phyloP scores from a whole-genome alignment of 1,140 invertebrate species.

The Danaus melanippus region DNA sequence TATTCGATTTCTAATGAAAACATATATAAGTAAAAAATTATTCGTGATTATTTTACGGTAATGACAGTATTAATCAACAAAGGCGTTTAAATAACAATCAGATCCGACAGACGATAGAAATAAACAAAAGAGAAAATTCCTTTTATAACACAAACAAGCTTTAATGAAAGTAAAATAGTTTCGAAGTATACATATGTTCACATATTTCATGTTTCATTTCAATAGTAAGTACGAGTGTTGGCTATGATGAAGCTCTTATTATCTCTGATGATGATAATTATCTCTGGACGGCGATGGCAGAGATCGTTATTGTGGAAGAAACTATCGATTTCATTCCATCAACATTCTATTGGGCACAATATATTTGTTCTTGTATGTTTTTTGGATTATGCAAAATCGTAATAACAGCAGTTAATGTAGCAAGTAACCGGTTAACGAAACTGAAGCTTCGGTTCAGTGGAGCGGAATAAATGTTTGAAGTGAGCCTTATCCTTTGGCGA shows the following conservation, averaged over 20 bases:
- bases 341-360: too few species aligned
- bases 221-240: not conserved
- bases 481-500: not conserved
- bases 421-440: not conserved
- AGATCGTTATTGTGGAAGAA: too few species aligned
- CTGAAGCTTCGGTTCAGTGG: not conserved
- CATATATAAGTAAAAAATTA: too few species aligned
- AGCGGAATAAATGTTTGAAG: conserved; percentile 4
- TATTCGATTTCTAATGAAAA: too few species aligned
- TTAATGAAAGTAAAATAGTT: not conserved
- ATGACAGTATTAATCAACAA: too few species aligned
- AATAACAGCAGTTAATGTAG: not conserved
- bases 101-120: too few species aligned
- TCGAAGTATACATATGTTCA: not conserved
- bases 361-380: too few species aligned
- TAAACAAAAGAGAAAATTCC: too few species aligned
- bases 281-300: not conserved
- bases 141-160: not conserved
- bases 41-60: too few species aligned
- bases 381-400: too few species aligned
- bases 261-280: conserved; percentile 8
- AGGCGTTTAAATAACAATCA: too few species aligned
- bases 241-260: not conserved
- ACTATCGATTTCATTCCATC: too few species aligned
- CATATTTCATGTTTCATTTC: not conserved